phyloP scores from a whole-genome alignment of 2,113 vertebrate species.

The Probosciger aterrimus region DNA sequence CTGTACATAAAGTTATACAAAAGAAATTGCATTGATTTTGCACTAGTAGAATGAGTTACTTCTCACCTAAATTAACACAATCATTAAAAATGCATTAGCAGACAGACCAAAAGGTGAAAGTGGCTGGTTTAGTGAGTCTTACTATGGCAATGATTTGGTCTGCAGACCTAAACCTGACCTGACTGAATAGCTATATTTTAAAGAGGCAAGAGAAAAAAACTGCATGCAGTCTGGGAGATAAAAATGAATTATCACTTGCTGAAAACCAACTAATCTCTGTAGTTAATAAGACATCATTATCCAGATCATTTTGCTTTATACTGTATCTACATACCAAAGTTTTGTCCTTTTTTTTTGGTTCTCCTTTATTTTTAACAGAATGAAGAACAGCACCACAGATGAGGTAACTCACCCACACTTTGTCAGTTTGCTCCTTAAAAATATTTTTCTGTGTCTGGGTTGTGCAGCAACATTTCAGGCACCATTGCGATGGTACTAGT shows the following conservation, averaged over 20 bases:
- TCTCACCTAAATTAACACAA: slow-evolving; percentile 9
- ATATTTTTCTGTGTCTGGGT: neutral
- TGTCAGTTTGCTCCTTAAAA: neutral
- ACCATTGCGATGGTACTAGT: neutral
- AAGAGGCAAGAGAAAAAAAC: neutral
- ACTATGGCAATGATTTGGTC: slow-evolving; percentile 31
- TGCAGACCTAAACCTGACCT: neutral
- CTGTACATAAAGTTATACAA: neutral
- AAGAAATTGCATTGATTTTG: slow-evolving; percentile 9
- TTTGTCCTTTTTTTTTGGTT: neutral
- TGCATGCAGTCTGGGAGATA: neutral
- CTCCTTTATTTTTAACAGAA: neutral
- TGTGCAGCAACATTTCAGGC: neutral
- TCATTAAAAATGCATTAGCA: neutral
- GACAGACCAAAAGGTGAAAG: neutral
- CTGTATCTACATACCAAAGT: neutral
- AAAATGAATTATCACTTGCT: neutral
- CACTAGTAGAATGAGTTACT: neutral
- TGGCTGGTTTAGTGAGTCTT: neutral
- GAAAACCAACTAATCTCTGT: neutral
- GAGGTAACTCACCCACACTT: neutral
- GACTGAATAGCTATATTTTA: neutral
- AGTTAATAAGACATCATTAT: neutral
- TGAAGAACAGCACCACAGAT: neutral
- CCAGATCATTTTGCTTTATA: neutral